Base-by-base conservation (phyloP, 2,113 vertebrate genomes). In the Cichladusa arquata region DNA sequence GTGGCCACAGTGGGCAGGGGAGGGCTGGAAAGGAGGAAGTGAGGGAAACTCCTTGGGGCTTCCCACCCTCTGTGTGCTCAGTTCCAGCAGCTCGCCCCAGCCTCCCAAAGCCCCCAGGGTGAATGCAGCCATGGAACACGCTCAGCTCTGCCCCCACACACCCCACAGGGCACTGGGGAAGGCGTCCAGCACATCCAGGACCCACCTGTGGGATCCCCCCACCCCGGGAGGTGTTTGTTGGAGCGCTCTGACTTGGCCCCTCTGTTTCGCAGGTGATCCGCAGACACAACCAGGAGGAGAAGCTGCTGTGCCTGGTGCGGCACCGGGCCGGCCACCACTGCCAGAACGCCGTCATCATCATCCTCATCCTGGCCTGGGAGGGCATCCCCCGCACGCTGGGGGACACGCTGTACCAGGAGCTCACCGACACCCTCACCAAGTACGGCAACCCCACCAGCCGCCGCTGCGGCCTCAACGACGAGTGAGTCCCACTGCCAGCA, bases 301-400 rank as follows among this genome's bases (percentile, higher is more conserved):
- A 99, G 93, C 96, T 99, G 76, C 95, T 99, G 71, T 99, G 99
- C 93, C 91, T 99, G 97, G 99, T 99, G 80, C 98, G 99, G 12
- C 98, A 99, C 25, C 98, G 99, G 4, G 98, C 98, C 0, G 99
- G 99, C 66, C 99, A 99, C 97, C 98, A 98, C 96, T 99, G 99
- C 97, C 98, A 98, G 95, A 99, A 99, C 0, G 98, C 99, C 0
- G 98, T 99, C 96, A 99, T 99, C 79, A 98, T 99, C 97, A 99
- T 99, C 92, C 98, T 99, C 88, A 99, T 99, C 95, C 96, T 99
- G 97, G 99, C 99, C 71, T 99, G 99, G 99, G 99, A 99, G 95
- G 99, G 99, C 36, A 99, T 99, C 74, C 98, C 99, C 4, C 98
- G 96, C 69, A 92, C 96, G 25, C 92, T 99, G 29, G 99, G 99